Base-by-base conservation (phyloP, 2,797 vertebrate species). In the Crocidura indochinensis region DNA sequence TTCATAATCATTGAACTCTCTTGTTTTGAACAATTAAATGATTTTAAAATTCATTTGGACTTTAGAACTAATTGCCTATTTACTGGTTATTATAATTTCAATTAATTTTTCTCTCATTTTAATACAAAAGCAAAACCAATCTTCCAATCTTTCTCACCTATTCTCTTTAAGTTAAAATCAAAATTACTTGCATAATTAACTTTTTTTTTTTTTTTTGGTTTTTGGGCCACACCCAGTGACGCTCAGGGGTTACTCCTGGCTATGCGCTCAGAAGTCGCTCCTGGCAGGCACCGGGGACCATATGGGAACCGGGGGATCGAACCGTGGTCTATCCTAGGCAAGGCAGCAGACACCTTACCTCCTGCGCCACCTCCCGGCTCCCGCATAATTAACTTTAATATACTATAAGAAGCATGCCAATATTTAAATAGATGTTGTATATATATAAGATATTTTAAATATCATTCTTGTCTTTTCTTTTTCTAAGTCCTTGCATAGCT, bases 111-210 rank as follows among this genome's bases (percentile, higher is more conserved):
- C 49, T 7, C 9, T 62, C 12, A 19, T n/a, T 53, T 19, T 27
- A 19, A 82, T 8, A 10, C 38, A 10, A 68, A 74, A 62, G 10
- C 14, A 53, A 84, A 73, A 27, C 1, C 53, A 75, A 29, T 85
- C 75, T 65, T 60, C 78, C 5, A 84, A 38, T 17, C 10, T 29
- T 11, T 11, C 84, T 72, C 2, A 64, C 27, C 80, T 82, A 11
- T 7, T 87, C 83, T 77, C 14, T 91, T 81, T 74, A 92, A 31
- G 78, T 60, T 65, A 62, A 19, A 56, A 20, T 62, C 11, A 71
- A 67, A 2, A 74, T 68, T 80, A 26, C 10, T 81, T 92, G 26
- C 0, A 29, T 19, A 81, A 10, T 29, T 27, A 53, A 53, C 10
- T 71, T 73, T 88, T n/a, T n/a, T n/a, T n/a, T n/a, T n/a, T n/a